These are phyloP conservation scores for Panthera tigris DNA, from an alignment of 2,113 vertebrate genomes.

Conservation along the genomic window DNA sequence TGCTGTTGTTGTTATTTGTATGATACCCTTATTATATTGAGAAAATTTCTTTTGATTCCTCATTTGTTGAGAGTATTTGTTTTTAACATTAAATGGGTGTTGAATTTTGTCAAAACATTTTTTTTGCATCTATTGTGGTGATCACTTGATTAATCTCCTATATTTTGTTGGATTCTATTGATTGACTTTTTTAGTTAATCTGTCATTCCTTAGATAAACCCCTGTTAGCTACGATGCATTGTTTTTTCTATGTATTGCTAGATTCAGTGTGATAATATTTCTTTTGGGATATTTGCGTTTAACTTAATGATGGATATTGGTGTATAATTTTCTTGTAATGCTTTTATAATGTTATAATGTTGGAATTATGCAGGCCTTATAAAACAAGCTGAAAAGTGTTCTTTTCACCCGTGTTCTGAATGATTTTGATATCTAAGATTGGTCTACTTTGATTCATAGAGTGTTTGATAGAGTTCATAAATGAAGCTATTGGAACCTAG, in stretches of 20 bases:
- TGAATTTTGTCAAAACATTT: background rate
- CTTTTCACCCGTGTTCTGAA: background rate
- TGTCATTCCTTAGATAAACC: background rate
- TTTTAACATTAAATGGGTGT: background rate
- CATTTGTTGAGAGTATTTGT: background rate
- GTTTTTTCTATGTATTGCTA: background rate
- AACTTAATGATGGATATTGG: background rate
- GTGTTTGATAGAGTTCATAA: background rate
- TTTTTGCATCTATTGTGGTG: background rate
- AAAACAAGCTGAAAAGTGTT: background rate
- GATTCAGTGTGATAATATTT: background rate
- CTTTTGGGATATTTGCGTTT: background rate
- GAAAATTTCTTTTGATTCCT: background rate
- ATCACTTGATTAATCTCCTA: background rate
- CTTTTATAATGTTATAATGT: background rate
- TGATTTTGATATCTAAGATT: background rate
- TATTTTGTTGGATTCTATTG: background rate
- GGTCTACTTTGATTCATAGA: background rate
- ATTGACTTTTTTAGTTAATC: background rate
- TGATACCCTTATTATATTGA: background rate
- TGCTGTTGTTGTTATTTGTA: background rate
- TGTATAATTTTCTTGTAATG: background rate
- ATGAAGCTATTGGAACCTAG: background rate
- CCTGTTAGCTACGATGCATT: background rate
- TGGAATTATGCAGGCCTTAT: background rate